Evolutionary conservation across 2,113 vertebrate genomes (phyloP).

Genomic region (Nanger granti): DNA sequence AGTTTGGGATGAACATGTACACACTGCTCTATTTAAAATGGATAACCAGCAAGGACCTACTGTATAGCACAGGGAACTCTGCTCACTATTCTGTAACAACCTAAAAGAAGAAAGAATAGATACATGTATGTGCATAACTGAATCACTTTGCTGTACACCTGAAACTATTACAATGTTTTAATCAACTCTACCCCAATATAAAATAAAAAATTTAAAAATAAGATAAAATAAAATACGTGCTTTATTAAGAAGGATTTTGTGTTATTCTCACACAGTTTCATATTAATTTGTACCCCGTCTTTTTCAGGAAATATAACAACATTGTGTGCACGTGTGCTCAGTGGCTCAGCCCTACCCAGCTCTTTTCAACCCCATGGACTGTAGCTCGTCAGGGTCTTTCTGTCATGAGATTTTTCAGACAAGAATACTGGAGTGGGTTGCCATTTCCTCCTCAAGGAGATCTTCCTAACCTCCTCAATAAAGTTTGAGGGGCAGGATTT

Average conservation of each 20-base stretch:
- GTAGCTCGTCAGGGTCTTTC: background rate
- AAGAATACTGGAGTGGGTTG: background rate
- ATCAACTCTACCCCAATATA: background rate
- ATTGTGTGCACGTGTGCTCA: background rate
- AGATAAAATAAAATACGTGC: background rate
- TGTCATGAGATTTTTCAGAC: background rate
- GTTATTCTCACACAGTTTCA: background rate
- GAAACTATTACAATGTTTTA: background rate
- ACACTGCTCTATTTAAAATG: background rate
- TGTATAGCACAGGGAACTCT: background rate
- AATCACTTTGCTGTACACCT: background rate
- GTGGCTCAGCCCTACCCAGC: background rate
- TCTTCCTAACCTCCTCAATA: background rate
- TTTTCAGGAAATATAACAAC: background rate
- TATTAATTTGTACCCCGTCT: background rate
- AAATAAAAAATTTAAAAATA: background rate
- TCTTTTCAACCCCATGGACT: background rate
- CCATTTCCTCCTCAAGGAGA: background rate
- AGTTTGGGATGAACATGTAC: background rate
- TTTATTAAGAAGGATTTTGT: background rate
- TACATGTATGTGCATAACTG: background rate
- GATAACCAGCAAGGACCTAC: background rate
- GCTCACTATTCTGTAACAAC: background rate
- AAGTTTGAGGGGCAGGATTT: background rate
- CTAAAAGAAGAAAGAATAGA: background rate